Percentiles rank a stretch among this genome's conserved stretches.
Evolutionary conservation across 2,888 invertebrate species (phyloP).

Genomic region (Drosophila ustulata): DNA sequence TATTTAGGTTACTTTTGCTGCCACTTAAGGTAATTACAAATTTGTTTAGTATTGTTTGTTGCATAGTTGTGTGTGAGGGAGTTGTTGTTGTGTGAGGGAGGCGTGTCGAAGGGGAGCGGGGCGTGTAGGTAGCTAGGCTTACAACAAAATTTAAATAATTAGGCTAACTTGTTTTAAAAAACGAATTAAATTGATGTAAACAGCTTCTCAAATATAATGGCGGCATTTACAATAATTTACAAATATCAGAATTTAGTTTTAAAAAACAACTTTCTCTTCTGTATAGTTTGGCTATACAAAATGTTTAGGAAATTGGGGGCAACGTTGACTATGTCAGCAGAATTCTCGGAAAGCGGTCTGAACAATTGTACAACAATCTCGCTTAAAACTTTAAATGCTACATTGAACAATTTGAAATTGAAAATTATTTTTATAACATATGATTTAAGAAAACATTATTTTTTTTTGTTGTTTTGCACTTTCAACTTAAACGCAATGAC

Average conservation of each 20-base stretch:
- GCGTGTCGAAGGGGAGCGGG: not conserved
- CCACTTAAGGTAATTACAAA: conserved; percentile 56
- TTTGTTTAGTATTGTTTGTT: conserved; percentile 29
- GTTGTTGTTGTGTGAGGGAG: conserved; percentile 10
- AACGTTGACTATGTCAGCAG: conserved; percentile 68
- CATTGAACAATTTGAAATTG: conserved; percentile 70
- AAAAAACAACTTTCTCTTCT: not conserved
- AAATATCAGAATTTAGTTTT: conserved; percentile 21
- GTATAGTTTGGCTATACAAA: not conserved
- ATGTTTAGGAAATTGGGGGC: conserved; percentile 14
- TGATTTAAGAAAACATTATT: conserved; percentile 46
- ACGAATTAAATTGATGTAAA: conserved; percentile 73
- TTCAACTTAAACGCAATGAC: conserved; percentile 75
- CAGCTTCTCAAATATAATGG: conserved; percentile 39
- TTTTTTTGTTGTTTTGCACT: conserved; percentile 36
- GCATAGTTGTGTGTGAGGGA: conserved; percentile 10
- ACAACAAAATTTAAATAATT: conserved; percentile 66
- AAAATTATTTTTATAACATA: conserved; percentile 49
- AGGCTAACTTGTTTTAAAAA: conserved; percentile 57
- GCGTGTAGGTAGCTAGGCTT: conserved; percentile 13
- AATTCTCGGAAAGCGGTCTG: conserved; percentile 34
- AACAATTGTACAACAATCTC: conserved; percentile 63
- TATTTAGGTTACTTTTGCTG: conserved; percentile 59
- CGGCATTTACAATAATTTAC: conserved; percentile 55
- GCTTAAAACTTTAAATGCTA: conserved; percentile 72